Evolutionary conservation across 2,888 invertebrate species (phyloP).

Genomic region (Pedicia rivosa): DNA sequence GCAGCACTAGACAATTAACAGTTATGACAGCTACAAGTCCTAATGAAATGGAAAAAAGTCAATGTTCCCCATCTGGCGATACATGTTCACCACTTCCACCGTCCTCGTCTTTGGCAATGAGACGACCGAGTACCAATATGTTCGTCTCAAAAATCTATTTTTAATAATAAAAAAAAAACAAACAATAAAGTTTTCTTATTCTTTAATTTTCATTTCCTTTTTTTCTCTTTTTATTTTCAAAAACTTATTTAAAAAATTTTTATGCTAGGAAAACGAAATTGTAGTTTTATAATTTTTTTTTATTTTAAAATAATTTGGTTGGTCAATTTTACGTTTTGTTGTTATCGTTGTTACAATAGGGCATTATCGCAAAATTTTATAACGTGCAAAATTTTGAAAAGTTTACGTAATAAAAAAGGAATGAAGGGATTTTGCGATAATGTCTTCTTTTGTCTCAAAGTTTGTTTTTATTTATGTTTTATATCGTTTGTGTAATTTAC

Average conservation of each 20-base stretch:
- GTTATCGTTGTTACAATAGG: too few relatives aligned
- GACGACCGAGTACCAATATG: constrained; percentile 32
- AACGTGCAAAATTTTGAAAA: background rate
- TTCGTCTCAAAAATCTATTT: constrained; percentile 19
- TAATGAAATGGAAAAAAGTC: constrained; percentile 9
- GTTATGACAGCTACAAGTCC: constrained; percentile 13
- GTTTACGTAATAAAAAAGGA: background rate
- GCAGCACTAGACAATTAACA: constrained; percentile 22
- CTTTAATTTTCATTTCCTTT: constrained; percentile 10
- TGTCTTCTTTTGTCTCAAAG: background rate
- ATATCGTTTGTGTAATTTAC: background rate
- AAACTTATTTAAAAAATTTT: constrained; percentile 6
- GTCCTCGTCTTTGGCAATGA: constrained; percentile 26
- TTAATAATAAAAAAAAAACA: too few relatives aligned
- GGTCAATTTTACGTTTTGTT: background rate
- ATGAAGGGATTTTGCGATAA: background rate
- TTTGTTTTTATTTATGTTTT: too few relatives aligned
- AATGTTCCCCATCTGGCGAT: constrained; percentile 16
- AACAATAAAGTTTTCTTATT: too few relatives aligned
- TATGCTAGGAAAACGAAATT: background rate
- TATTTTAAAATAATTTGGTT: background rate
- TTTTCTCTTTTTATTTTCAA: constrained; percentile 7
- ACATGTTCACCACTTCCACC: constrained; percentile 24
- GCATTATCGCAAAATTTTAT: background rate
- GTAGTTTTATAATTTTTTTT: background rate